phyloP scores from a whole-genome alignment of 2,113 vertebrate genomes.

The Tetraodon nigroviridis region DNA sequence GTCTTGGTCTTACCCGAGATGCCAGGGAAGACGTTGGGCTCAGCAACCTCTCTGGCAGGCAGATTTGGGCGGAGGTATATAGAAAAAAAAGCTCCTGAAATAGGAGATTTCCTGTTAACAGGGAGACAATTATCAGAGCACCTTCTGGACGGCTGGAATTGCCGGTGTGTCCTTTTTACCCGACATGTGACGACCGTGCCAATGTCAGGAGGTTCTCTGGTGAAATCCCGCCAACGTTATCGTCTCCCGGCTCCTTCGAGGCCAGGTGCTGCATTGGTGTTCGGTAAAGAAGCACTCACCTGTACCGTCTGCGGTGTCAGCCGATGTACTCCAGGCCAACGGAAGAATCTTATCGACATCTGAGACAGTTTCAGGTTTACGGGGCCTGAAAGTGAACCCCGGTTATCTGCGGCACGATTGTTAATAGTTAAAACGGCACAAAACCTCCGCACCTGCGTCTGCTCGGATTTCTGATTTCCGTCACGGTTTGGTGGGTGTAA shows the following conservation, averaged over 20 bases:
- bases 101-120: not conserved
- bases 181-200: not conserved
- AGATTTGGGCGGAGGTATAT: not conserved
- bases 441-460: too few species aligned
- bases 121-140: not conserved
- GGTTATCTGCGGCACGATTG: too few species aligned
- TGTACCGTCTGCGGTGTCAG: too few species aligned
- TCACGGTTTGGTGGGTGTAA: too few species aligned
- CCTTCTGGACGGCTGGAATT: not conserved
- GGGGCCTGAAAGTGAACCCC: too few species aligned
- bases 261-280: too few species aligned
- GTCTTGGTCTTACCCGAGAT: not conserved
- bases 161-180: not conserved
- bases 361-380: too few species aligned
- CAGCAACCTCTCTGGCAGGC: not conserved
- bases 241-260: not conserved
- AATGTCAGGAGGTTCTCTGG: not conserved
- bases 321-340: too few species aligned
- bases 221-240: not conserved
- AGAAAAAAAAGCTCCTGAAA: not conserved
- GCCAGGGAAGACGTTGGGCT: not conserved
- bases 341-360: too few species aligned
- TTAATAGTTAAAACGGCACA: too few species aligned
- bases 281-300: too few species aligned
- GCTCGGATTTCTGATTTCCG: too few species aligned